Evolutionary conservation across 2,888 invertebrate genomes (phyloP), one percentile per base, ranked within the genome.

Genomic region (Hedychridium roseum): DNA sequence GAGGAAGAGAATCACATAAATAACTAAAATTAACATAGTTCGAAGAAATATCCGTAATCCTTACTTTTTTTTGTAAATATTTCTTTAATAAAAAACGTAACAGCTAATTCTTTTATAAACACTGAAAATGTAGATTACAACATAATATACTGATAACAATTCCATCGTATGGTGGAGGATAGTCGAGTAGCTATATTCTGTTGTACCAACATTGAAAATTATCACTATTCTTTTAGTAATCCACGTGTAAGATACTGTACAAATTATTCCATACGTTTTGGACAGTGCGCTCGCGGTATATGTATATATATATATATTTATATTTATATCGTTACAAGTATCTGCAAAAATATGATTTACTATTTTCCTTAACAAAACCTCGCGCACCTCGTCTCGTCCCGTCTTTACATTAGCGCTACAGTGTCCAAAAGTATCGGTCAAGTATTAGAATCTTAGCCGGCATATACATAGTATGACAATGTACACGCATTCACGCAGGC

Each of bases 371-470:
- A 68, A 67, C 64, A 61, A 63, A 68, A 63, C 51, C 54, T 59
- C 60, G 53, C 53, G 54, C 61, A 3, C 9, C 7, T 35, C n/a
- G 15, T 35, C 27, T 54, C 43, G 39, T 54, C 50, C n/a, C n/a
- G n/a, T n/a, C 57, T 55, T 65, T 60, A 71, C 64, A 61, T 62
- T 68, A 64, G 56, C 55, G 66, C 69, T 66, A 67, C 67, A 70
- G 54, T 70, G 74, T 74, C 73, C 74, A 73, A 76, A 74, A 74
- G 70, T 75, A 75, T 70, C 70, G 66, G 69, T 74, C 70, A 70
- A 69, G 59, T 71, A 69, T 72, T 69, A 73, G 59, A 70, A 71
- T 68, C 58, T n/a, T 57, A 69, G 63, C 62, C 64, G 64, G 58
- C 67, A 61, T 68, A 56, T 60, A 63, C 54, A 46, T 63, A 59